Evolutionary conservation across 1,140 invertebrate genomes (phyloP), one percentile per base, ranked within the genome.

Genomic region (Anthonomus grandis): DNA sequence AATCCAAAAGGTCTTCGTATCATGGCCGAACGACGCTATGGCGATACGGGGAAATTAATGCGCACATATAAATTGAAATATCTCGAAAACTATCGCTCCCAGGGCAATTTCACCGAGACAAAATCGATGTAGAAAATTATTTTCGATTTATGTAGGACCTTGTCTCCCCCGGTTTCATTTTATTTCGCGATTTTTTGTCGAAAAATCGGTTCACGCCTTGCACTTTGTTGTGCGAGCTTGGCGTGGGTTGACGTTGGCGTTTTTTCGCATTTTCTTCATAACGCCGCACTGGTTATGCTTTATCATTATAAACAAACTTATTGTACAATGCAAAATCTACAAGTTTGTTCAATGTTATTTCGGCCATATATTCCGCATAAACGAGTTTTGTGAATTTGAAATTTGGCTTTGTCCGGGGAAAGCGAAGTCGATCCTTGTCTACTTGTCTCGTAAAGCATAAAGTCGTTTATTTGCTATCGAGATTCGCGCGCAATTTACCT

Each of bases 21-120:
- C 73, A 74, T 74, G 72, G 72, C 71, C 63, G 65, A 67, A 65
- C 55, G 69, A 73, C 71, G 71, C 71, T 67, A 60, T 60, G 48
- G 47, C 50, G 60, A 53, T 54, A 60, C 31, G 48, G 18, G 59
- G 23, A 50, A 60, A 67, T 67, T 41, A 56, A 25, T 55, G 57
- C 58, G 42, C 31, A 36, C 9, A 54, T 45, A 58, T 39, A 60
- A 49, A 63, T 57, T 53, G 18, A 61, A 70, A 68, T 73, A 69
- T 72, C 65, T 70, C 65, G 59, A 58, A 51, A 65, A 54, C 48
- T 70, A 70, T 51, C 50, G 17, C 0, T 47, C 47, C 13, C 31
- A 58, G 27, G 38, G 17, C 6, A 57, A 67, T 67, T 66, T 65
- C 50, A 57, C 44, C 39, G 48, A 48, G 53, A 74, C 62, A 65